Conservation (phyloP, 2,888 invertebrate species). For the Harmothoe impar region DNA sequence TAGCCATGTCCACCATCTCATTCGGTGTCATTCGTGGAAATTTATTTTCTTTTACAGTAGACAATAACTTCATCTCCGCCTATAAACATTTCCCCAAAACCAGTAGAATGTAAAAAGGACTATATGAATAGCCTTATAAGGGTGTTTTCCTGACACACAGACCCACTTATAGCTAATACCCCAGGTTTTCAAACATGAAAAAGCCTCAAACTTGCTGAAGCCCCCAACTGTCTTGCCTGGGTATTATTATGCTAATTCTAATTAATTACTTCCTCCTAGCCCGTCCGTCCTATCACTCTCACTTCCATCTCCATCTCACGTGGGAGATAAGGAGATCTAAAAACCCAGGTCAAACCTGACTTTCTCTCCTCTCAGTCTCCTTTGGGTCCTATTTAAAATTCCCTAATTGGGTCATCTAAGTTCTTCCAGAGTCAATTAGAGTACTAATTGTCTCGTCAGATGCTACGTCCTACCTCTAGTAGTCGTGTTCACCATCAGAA, state of each 20-base stretch:
- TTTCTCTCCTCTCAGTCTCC: neutral
- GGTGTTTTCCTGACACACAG: too few relatives aligned
- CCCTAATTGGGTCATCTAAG: neutral
- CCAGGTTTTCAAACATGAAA: too few relatives aligned
- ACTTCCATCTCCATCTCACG: neutral
- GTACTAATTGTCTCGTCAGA: neutral
- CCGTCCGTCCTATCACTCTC: neutral
- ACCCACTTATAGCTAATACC: too few relatives aligned
- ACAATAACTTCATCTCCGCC: too few relatives aligned
- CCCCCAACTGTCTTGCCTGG: neutral
- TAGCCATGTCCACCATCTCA: too few relatives aligned
- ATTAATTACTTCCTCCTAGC: neutral
- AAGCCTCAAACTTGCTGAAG: too few relatives aligned
- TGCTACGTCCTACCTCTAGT: neutral
- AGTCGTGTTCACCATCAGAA: neutral
- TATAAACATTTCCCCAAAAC: too few relatives aligned
- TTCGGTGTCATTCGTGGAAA: too few relatives aligned
- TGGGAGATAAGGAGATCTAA: neutral
- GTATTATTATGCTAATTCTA: neutral
- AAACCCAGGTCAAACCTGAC: constrained; percentile 25
- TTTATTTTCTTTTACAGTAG: too few relatives aligned
- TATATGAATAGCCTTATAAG: too few relatives aligned
- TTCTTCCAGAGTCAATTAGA: neutral
- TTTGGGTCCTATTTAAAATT: neutral
- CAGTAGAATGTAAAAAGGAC: too few relatives aligned